phyloP scores from a whole-genome alignment of 2,888 invertebrate genomes.

The Ptychoptera contaminata region DNA sequence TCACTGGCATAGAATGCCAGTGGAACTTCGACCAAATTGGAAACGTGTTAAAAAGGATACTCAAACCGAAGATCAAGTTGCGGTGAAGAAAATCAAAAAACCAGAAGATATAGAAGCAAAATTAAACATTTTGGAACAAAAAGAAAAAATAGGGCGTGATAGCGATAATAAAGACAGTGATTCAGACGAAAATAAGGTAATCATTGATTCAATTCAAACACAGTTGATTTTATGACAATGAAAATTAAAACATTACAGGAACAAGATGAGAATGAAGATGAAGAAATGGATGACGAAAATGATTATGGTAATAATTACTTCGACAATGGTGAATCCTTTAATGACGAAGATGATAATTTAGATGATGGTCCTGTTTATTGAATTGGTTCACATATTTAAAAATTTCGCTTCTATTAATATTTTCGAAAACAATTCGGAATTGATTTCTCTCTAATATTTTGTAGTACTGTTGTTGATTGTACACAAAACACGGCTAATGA shows the following conservation, averaged over 20 bases:
- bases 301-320: conserved; percentile 79
- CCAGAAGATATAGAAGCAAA: conserved; percentile 24
- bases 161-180: conserved; percentile 34
- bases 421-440: no score
- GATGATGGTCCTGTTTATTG: conserved; percentile 68
- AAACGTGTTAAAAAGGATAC: conserved; percentile 23
- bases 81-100: conserved; percentile 16
- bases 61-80: conserved; percentile 9
- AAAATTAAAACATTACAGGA: conserved; percentile 6
- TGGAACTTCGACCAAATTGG: conserved; percentile 41
- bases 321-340: conserved; percentile 75
- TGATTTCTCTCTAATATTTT: no score
- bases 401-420: no score
- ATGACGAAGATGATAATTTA: conserved; percentile 72
- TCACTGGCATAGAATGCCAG: conserved; percentile 44
- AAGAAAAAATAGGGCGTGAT: conserved; percentile 37
- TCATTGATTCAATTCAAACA: background rate
- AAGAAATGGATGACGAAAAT: conserved; percentile 78
- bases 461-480: no score
- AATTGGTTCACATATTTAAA: no score
- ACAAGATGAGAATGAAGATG: conserved; percentile 34
- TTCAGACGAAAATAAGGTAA: conserved; percentile 12
- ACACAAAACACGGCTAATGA: no score
- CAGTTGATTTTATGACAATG: background rate
- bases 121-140: conserved; percentile 51